Conservation (phyloP, 2,888 invertebrate genomes). For the Ganaspis brasiliensis region DNA sequence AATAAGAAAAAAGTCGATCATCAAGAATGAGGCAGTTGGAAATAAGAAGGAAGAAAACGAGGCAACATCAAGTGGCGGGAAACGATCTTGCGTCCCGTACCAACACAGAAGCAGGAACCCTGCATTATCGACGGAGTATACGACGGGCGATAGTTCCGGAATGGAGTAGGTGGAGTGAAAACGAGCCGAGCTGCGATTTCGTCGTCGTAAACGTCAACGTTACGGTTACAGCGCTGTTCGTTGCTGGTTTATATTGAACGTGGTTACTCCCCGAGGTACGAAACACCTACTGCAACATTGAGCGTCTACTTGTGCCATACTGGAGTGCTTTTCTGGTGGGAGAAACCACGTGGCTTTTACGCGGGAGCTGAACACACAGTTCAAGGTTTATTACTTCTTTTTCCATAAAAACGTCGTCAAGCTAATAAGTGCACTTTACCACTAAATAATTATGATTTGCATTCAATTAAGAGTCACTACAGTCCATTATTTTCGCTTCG, state of each 20-base stretch:
- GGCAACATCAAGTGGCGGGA: constrained; percentile 44
- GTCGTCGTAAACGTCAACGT: constrained; percentile 81
- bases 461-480: constrained; percentile 17
- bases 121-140: constrained; percentile 75
- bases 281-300: constrained; percentile 75
- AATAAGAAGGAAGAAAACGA: constrained; percentile 26
- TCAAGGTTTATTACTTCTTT: constrained; percentile 57
- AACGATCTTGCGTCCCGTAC: constrained; percentile 62
- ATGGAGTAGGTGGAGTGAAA: constrained; percentile 71
- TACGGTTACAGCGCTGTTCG: constrained; percentile 81
- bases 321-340: constrained; percentile 52
- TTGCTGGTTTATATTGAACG: constrained; percentile 80
- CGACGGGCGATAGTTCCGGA: constrained; percentile 61
- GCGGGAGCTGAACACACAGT: constrained; percentile 75
- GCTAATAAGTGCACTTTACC: constrained; percentile 9
- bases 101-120: constrained; percentile 60
- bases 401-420: constrained; percentile 35
- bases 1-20: constrained; percentile 22
- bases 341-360: constrained; percentile 76
- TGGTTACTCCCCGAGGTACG: constrained; percentile 80
- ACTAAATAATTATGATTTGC: constrained; percentile 24
- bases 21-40: constrained; percentile 17
- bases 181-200: constrained; percentile 80
- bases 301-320: constrained; percentile 54
- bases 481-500: constrained; percentile 1